Evolutionary conservation across 2,888 invertebrate genomes (phyloP), one percentile per base, ranked within the genome.

Genomic region (Tipula unca): DNA sequence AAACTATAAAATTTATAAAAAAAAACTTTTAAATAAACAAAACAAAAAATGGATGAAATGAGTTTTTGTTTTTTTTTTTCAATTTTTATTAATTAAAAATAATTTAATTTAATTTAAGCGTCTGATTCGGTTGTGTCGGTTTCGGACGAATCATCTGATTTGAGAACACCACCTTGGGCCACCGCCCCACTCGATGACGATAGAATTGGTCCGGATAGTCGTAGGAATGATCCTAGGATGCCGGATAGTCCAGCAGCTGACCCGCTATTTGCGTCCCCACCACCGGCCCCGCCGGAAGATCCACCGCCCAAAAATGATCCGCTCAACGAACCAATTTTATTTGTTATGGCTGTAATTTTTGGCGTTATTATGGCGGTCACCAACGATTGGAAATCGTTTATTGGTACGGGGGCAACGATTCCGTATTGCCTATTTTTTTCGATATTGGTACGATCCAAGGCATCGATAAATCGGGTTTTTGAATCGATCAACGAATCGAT

Each of bases 401-500:
- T 93, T 85, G 92, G 92, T 85, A 92, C 91, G n/a, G 94, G 95
- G 13, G 93, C 88, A 88, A 94, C 94, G 88, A 96, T 96, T 85
- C 94, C 94, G 89, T 94, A 95, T 88, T 94, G 94, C 87, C 93
- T 93, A 90, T 96, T 96, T 90, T 96, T 94, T 88, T 93, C 94
- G 88, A 95, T 93, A 91, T 96, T 96, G 87, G 94, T 91, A 85
- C 92, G 92, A 90, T 96, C 96, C 89, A 96, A 90, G 85, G 93
- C 93, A 86, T 93, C 92, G 86, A 96, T 92, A 88, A 94, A 93
- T 39, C 93, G 93, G 54, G 95, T 96, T 91, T 96, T 96, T 85
- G 95, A 93, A 89, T 96, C 96, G 91, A 96, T 93, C 90, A 96
- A 93, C 87, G 94, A 94, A 91, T 96, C 95, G 92, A 96, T 93